Evolutionary conservation across 2,797 vertebrate genomes (phyloP), one percentile per base, ranked within the genome.

Genomic region (Dromococcyx pavoninus): DNA sequence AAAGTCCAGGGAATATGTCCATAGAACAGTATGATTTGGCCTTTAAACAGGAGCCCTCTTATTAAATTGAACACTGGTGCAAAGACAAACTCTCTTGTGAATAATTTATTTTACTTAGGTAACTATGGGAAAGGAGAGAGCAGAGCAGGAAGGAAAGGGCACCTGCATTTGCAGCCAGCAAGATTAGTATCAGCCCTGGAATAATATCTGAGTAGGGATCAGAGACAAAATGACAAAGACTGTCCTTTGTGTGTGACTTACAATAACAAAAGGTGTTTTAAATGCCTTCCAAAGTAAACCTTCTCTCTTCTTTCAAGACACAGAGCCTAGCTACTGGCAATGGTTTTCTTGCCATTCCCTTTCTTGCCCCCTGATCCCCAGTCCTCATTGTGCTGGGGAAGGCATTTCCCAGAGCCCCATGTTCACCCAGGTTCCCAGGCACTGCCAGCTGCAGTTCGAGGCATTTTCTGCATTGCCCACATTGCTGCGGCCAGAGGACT

Each of bases 181-280:
- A 88, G 76, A 5, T 44, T 73, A 60, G 56, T 85, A 91, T 86
- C 86, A 70, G 65, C 43, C 25, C n/a, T 70, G 66, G 67, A 87
- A 95, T 95, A 64, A 74, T 53, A 79, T 62, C 88, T 78, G 73
- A 77, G 66, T 35, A 56, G 46, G 67, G 60, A 86, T 78, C 88
- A 90, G 86, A 85, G 76, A 33, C 70, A 94, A 86, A 25, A 43
- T 79, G 73, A 48, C 66, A 75, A 57, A 74, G 56, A 44, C 37
- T 70, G 66, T 37, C 65, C 83, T 76, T 81, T 51, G 77, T 84
- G 73, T 37, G 15, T 15, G 39, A 89, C 19, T 77, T 56, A 73
- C 62, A 88, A 13, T 48, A 53, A 81, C 62, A 79, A 66, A 33
- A 69, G 22, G 10, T 41, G 11, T 2, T 71, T 25, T 30, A 64